Base-by-base conservation (phyloP, 1,140 invertebrate genomes). In the Leptinotarsa undecemlineata region DNA sequence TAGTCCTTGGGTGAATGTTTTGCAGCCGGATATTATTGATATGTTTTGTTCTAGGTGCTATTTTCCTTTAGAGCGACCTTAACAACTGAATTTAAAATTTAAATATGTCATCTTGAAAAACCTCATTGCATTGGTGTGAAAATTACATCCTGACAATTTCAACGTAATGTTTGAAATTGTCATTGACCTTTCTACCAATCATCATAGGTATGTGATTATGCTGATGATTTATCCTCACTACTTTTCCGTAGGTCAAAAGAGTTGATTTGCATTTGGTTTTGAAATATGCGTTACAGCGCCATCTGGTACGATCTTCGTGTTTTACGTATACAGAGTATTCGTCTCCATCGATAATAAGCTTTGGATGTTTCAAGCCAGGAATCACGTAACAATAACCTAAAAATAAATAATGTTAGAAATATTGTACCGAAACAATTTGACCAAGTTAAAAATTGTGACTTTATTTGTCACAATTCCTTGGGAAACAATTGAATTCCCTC, bases 261-360 rank as follows among this genome's bases (percentile, higher is more conserved):
- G 76, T 76, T 4, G 80, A 76, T 63, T 76, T 78, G 48, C 81
- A 82, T 70, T 81, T 81, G 20, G 76, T 81, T 71, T 78, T 81
- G 23, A 78, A 79, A 72, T 80, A 81, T 67, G 67, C 66, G 17
- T 15, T 42, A 66, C 77, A 78, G 19, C 74, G 72, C 75, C 77
- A 78, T 70, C 69, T 78, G 8, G 77, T 78, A 47, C 66, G 51
- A 19, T 69, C 64, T 21, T 74, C 47, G 1, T 60, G n/a, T 33
- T 72, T 72, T 6, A 64, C 62, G 42, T 72, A 64, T 21, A 72
- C 62, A 3, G 69, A 61, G 33, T 71, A 71, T 42, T 71, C 72
- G 60, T 80, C 63, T 21, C 69, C 73, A 19, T 79, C 69, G 14
- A 79, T 48, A 17, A 79, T 62, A 17, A 79, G 17, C 74, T 79